These are phyloP conservation scores for Eolophus roseicapilla DNA, from an alignment of 2,113 vertebrate species.

Conservation along the genomic window DNA sequence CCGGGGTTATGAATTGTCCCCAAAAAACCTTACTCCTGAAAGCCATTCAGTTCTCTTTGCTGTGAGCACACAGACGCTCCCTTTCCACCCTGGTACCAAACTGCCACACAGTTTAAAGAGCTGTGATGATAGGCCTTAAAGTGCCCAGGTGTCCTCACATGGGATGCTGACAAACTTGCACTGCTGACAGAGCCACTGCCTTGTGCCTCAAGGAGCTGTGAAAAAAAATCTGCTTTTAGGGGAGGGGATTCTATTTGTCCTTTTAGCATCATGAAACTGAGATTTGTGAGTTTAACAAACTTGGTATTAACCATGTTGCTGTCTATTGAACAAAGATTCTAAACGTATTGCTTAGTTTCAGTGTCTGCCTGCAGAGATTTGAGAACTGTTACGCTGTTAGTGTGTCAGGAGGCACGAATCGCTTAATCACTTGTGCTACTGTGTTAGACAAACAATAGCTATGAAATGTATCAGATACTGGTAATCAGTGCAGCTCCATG, in stretches of 20 bases:
- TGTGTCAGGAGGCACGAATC: neutral
- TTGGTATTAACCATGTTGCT: neutral
- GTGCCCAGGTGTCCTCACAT: neutral
- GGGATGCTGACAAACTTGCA: fast-evolving
- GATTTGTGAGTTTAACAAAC: neutral
- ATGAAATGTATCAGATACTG: neutral
- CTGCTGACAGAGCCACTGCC: neutral
- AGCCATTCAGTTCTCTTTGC: neutral
- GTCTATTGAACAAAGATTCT: neutral
- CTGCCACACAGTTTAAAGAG: neutral
- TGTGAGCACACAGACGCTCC: too few relatives aligned
- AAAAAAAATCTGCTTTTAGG: neutral
- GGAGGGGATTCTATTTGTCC: neutral
- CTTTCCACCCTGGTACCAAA: neutral
- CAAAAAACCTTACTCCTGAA: neutral
- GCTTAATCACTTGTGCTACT: neutral
- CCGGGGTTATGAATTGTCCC: neutral
- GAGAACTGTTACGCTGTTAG: neutral
- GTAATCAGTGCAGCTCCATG: neutral
- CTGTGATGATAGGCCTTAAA: neutral
- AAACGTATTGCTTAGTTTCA: neutral
- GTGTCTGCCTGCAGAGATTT: neutral
- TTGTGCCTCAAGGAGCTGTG: neutral
- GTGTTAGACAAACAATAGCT: neutral
- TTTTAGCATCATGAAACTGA: neutral